These are phyloP conservation scores for Nebria salina DNA, from an alignment of 2,888 invertebrate species.

Conservation along the genomic window DNA sequence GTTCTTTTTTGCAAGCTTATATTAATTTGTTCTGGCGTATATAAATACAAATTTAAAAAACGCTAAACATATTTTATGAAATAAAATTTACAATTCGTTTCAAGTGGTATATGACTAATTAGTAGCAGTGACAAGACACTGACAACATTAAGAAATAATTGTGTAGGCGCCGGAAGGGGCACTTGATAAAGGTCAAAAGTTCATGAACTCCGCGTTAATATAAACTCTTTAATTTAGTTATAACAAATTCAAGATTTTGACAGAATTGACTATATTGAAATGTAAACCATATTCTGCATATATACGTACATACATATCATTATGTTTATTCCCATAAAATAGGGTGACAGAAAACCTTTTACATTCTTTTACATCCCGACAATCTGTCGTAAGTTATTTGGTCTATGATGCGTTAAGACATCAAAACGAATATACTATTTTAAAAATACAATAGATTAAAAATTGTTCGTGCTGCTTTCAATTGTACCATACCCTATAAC, in stretches of 20 bases:
- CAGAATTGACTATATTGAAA: background rate
- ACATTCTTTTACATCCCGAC: no score
- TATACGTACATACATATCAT: no score
- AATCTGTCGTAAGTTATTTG: no score
- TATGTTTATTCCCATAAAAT: no score
- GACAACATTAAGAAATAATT: slow-evolving; percentile 6
- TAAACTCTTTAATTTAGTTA: no score
- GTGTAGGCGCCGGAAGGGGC: slow-evolving; percentile 14
- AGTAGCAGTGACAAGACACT: slow-evolving; percentile 2
- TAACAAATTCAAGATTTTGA: background rate
- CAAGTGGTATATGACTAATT: slow-evolving; percentile 2
- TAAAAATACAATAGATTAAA: no score
- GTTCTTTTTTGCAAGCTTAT: background rate
- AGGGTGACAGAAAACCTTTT: no score
- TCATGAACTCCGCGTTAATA: background rate
- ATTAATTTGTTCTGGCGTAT: background rate
- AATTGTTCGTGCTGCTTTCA: no score
- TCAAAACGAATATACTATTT: no score
- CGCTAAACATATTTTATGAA: background rate
- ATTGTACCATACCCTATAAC: no score
- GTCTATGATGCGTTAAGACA: no score
- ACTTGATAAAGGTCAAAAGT: slow-evolving; percentile 5
- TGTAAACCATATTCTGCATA: slow-evolving; percentile 1
- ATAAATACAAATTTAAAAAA: background rate
- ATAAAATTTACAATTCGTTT: background rate